phyloP scores from a whole-genome alignment of 2,888 invertebrate species.

The Drosophila meridiana region DNA sequence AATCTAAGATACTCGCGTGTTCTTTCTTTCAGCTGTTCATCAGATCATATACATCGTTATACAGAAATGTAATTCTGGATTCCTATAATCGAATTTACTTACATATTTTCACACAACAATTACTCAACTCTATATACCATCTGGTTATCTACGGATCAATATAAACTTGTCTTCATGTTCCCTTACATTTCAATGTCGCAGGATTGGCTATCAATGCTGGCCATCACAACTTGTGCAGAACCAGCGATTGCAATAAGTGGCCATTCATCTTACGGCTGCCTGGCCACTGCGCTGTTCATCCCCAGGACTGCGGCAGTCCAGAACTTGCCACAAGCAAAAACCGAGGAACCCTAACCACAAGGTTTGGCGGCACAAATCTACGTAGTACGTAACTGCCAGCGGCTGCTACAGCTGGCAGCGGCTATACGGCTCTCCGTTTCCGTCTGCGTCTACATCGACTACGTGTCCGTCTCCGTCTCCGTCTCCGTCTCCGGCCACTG shows the following conservation, averaged over 20 bases:
- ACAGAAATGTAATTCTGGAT: too few relatives aligned
- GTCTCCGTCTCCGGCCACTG: conserved; percentile 7
- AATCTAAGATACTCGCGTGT: too few relatives aligned
- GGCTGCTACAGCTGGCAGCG: conserved; percentile 52
- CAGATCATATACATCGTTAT: too few relatives aligned
- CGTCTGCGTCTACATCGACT: conserved; percentile 10
- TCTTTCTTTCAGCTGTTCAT: too few relatives aligned
- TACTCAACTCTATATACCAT: too few relatives aligned
- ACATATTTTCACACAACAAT: neutral
- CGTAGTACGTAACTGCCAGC: conserved; percentile 41
- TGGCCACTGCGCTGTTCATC: conserved; percentile 30
- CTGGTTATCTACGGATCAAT: conserved; percentile 26
- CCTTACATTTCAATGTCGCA: conserved; percentile 32
- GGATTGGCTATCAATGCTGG: conserved; percentile 32
- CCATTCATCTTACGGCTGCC: conserved; percentile 70
- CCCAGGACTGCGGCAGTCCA: neutral
- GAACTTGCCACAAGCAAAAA: conserved; percentile 60
- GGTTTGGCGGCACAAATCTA: conserved; percentile 42
- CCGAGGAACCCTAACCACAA: conserved; percentile 63
- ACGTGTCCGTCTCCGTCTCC: conserved; percentile 1
- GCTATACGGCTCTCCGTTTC: conserved; percentile 25
- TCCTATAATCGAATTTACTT: too few relatives aligned
- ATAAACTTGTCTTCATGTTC: conserved; percentile 15
- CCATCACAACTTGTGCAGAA: conserved; percentile 42
- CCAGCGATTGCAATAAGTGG: conserved; percentile 68